Percentiles rank a stretch among this genome's conserved stretches.
Conservation (phyloP, 2,888 invertebrate genomes). For the Liopterus haemorrhoidalis region DNA sequence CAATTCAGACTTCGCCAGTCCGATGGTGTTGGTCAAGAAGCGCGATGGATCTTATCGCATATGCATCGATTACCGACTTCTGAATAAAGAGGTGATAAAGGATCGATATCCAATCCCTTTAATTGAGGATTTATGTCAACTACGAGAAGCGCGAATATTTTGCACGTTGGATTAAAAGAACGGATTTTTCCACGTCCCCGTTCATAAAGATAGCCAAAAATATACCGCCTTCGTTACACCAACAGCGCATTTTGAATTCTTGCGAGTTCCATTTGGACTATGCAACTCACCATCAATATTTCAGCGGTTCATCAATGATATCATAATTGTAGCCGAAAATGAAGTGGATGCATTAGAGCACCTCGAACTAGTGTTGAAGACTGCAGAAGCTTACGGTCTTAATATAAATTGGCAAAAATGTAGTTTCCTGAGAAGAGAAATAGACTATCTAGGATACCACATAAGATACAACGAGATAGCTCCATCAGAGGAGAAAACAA, state of each 20-base stretch:
- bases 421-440: too few species aligned
- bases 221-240: neutral
- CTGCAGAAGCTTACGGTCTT: conserved; percentile 22
- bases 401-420: too few species aligned
- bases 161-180: neutral
- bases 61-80: neutral
- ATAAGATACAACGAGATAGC: too few species aligned
- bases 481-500: too few species aligned
- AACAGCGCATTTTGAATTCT: neutral
- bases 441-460: too few species aligned
- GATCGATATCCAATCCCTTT: neutral
- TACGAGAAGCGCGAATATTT: neutral
- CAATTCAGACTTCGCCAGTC: neutral
- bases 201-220: too few species aligned
- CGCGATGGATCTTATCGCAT: neutral
- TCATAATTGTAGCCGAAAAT: too few species aligned
- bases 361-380: conserved; percentile 26
- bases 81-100: neutral
- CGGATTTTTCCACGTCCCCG: neutral
- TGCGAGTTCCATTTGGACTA: neutral
- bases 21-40: conserved; percentile 1
- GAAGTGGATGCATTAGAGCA: conserved; percentile 31
- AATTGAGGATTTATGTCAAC: conserved; percentile 1
- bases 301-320: neutral
- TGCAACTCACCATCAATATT: neutral